A percentile compares a stretch with the other conserved stretches of the same genome.
phyloP scores from a whole-genome alignment of 2,113 vertebrate genomes.

The human region GRCh38 chr5:145541501-145542000 shows the following conservation, averaged over 20 bases:
- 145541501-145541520: neutral
- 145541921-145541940: neutral
- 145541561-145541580: neutral
- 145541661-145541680: neutral
- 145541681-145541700: neutral
- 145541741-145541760: neutral
- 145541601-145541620: neutral
- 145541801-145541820: slow-evolving; percentile 1
- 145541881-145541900: neutral
- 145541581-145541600: neutral
- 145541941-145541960: neutral
- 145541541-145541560: neutral
- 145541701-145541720: neutral
- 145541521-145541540: neutral
- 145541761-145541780: neutral
- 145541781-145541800: neutral
- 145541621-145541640: neutral
- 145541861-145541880: neutral
- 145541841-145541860: neutral
- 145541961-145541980: neutral
- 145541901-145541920: neutral
- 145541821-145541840: neutral
- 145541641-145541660: neutral
- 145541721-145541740: neutral
- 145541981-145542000: neutral